Evolutionary conservation across 2,888 invertebrate genomes (phyloP).

Genomic region (Mimas tiliae): DNA sequence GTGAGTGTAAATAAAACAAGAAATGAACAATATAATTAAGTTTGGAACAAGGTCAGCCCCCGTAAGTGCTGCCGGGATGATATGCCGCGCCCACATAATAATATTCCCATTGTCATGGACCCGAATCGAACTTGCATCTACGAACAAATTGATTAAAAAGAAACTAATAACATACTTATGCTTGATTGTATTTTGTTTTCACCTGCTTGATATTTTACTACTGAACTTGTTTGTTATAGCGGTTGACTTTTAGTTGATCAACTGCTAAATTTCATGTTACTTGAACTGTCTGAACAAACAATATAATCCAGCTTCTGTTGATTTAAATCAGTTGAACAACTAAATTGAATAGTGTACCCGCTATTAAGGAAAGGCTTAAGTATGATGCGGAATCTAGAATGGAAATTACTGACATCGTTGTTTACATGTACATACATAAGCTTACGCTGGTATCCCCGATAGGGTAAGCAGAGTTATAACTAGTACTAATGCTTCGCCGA

Average conservation of each 20-base stretch:
- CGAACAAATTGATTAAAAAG: conserved; percentile 3
- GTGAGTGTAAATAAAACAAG: conserved; percentile 3
- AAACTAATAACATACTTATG: not conserved
- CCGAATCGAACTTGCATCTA: not conserved
- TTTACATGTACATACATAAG: too few relatives aligned
- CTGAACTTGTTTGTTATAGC: not conserved
- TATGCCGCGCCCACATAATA: conserved; percentile 3
- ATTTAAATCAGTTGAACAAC: too few relatives aligned
- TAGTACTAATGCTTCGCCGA: too few relatives aligned
- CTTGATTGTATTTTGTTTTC: not conserved
- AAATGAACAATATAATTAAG: not conserved
- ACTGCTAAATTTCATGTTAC: too few relatives aligned
- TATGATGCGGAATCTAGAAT: too few relatives aligned
- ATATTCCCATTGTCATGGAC: not conserved
- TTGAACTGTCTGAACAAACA: too few relatives aligned
- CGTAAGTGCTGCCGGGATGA: conserved; percentile 9
- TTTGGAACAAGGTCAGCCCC: conserved; percentile 3
- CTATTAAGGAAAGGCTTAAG: too few relatives aligned
- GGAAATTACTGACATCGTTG: too few relatives aligned
- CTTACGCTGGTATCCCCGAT: too few relatives aligned
- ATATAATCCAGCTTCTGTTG: too few relatives aligned
- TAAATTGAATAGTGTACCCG: too few relatives aligned
- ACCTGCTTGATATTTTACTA: not conserved
- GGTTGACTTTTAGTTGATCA: not conserved
- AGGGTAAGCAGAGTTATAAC: too few relatives aligned